Evolutionary conservation across 2,113 vertebrate species (phyloP).

Genomic region (Synchiropus splendidus): DNA sequence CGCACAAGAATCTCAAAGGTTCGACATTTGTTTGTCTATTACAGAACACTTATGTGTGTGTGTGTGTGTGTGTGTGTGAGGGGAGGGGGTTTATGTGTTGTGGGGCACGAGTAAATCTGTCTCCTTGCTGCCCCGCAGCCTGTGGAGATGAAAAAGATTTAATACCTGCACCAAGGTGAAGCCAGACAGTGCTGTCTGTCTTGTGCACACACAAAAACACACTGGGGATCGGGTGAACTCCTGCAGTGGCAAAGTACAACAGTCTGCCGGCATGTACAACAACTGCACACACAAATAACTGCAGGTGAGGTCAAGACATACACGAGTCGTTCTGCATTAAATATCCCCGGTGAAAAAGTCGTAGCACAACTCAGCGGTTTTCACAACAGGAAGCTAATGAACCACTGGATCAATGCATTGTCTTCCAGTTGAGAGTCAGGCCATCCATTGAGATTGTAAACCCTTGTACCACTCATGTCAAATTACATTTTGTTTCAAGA

Average conservation of each 20-base stretch:
- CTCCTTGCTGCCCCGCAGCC: constrained; percentile 27
- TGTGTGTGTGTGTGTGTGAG: constrained; percentile 5
- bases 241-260: constrained; percentile 18
- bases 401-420: no score
- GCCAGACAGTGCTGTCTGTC: constrained; percentile 43
- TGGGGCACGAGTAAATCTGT: constrained; percentile 19
- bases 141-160: constrained; percentile 50
- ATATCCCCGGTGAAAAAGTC: no score
- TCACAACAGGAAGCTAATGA: no score
- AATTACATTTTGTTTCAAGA: no score
- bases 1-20: no score
- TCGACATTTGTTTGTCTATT: constrained; percentile 24
- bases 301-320: no score
- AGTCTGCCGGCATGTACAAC: constrained; percentile 16
- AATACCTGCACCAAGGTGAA: constrained; percentile 56
- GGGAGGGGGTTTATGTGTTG: constrained; percentile 6
- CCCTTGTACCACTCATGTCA: no score
- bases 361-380: no score
- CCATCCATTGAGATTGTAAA: no score
- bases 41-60: constrained; percentile 6
- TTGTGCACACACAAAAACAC: constrained; percentile 9
- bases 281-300: not conserved
- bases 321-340: no score
- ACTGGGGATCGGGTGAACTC: not conserved
- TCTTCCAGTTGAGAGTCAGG: no score